Evolutionary conservation across 2,797 vertebrate species (phyloP).

Genomic region (Octomys mimax): DNA sequence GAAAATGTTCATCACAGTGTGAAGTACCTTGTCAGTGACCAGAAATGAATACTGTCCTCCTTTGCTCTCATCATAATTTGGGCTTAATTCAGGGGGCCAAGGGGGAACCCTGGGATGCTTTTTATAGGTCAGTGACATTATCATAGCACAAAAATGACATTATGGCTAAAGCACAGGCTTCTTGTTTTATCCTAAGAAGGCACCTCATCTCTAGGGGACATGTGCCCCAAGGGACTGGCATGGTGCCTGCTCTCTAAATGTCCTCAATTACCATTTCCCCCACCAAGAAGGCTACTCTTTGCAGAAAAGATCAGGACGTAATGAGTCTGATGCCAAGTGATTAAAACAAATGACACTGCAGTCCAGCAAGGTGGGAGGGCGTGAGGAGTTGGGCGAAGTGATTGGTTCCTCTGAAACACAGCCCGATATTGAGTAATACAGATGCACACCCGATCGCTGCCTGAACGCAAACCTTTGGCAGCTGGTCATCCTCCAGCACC

Average conservation of each 20-base stretch:
- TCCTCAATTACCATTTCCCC: conserved; percentile 68
- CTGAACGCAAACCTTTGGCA: conserved; percentile 73
- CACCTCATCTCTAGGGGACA: conserved; percentile 45
- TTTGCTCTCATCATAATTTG: conserved; percentile 49
- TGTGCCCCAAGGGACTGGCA: conserved; percentile 53
- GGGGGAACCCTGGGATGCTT: not conserved
- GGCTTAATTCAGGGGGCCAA: conserved; percentile 1
- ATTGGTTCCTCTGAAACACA: conserved; percentile 53
- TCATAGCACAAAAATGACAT: conserved; percentile 23
- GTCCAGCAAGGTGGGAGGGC: conserved; percentile 63
- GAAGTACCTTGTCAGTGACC: not conserved
- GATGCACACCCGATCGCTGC: conserved; percentile 71
- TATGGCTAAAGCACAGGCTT: not conserved
- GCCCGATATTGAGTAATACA: conserved; percentile 73
- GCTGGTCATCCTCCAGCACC: conserved; percentile 87
- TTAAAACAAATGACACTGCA: conserved; percentile 79
- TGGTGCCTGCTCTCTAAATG: conserved; percentile 61
- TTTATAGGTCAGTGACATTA: conserved; percentile 68
- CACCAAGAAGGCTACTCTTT: conserved; percentile 62
- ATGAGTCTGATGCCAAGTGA: conserved; percentile 49
- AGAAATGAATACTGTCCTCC: conserved; percentile 19
- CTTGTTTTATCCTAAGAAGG: not conserved
- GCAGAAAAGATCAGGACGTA: conserved; percentile 48
- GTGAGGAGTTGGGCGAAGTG: not conserved
- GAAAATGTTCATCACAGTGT: not conserved